Conservation (phyloP, 2,888 invertebrate species). For the Sinohyriopsis cumingii region DNA sequence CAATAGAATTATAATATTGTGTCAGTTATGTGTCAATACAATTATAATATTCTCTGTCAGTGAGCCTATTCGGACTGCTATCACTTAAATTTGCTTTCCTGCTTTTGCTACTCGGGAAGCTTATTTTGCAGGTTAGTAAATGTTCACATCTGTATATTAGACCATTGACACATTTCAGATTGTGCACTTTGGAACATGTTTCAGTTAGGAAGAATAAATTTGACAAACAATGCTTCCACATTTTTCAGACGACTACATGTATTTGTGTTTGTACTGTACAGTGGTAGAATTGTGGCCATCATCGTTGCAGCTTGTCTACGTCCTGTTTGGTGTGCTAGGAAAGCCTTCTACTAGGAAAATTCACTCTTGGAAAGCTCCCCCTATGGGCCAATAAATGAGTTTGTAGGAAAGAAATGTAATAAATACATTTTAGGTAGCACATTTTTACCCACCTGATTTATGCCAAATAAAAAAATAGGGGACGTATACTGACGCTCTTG, state of each 20-base stretch:
- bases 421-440: no score
- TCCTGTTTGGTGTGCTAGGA: slow-evolving; percentile 67
- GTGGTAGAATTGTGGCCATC: slow-evolving; percentile 75
- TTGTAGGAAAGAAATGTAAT: slow-evolving; percentile 17
- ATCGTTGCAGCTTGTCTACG: slow-evolving; percentile 77
- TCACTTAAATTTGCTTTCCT: slow-evolving; percentile 87
- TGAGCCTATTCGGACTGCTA: slow-evolving; percentile 81
- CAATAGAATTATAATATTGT: no score
- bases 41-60: slow-evolving; percentile 72
- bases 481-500: no score
- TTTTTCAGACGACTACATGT: no score
- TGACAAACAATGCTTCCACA: no score
- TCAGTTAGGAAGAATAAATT: background rate
- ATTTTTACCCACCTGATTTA: no score
- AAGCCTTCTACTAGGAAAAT: slow-evolving; percentile 65
- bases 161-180: no score
- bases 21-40: no score
- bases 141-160: no score
- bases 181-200: no score
- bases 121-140: slow-evolving; percentile 31
- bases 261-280: background rate
- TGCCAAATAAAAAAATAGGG: no score
- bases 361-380: slow-evolving; percentile 66
- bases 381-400: slow-evolving; percentile 74
- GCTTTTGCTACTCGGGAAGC: slow-evolving; percentile 84